phyloP scores from a whole-genome alignment of 2,888 invertebrate species.

The Yponomeuta cagnagella region DNA sequence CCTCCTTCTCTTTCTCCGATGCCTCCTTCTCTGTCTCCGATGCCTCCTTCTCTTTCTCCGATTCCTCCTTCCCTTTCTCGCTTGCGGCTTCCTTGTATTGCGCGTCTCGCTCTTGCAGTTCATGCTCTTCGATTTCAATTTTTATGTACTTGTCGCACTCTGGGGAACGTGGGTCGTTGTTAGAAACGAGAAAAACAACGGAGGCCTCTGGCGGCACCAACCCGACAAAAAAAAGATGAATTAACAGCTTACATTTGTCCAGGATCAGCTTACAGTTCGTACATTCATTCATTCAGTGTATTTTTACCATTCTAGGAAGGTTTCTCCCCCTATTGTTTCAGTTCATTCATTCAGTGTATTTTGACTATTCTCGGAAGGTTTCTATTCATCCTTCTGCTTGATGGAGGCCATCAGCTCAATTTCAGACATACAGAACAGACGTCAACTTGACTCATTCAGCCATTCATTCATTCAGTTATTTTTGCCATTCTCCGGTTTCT shows the following conservation, averaged over 20 bases:
- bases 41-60: conserved; percentile 54
- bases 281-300: no score
- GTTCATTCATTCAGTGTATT: neutral
- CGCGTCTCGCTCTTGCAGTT: conserved; percentile 6
- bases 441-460: no score
- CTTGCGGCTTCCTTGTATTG: neutral
- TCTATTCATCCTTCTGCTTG: neutral
- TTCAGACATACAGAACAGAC: neutral
- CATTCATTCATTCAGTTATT: neutral
- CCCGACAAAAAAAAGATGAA: no score
- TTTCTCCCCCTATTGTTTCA: no score
- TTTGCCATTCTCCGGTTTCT: conserved; percentile 20
- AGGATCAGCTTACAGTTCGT: no score
- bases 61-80: conserved; percentile 39
- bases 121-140: neutral
- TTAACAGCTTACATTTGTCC: no score
- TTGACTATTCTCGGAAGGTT: neutral
- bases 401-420: conserved; percentile 33
- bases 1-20: conserved; percentile 57
- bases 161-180: neutral
- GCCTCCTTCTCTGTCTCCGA: conserved; percentile 35
- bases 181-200: no score
- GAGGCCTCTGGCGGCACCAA: no score
- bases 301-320: no score
- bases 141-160: conserved; percentile 34